Base-by-base conservation (phyloP, 2,888 invertebrate genomes). In the Cosmia pyralina region DNA sequence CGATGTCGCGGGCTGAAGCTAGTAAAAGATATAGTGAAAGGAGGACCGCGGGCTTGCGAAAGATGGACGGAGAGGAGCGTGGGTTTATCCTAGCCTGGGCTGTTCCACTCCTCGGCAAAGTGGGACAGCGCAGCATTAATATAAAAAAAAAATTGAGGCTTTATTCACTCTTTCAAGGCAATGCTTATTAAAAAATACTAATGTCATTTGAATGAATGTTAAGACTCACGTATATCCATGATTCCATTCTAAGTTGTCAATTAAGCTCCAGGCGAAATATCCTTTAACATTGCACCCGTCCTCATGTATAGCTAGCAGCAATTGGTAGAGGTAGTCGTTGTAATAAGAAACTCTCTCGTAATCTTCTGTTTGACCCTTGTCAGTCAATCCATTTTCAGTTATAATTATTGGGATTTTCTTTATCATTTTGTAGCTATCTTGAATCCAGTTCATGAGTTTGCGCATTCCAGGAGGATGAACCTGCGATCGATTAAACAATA, bases 381-480 rank as follows among this genome's bases (percentile, higher is more conserved):
- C 96, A 75, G 94, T 92, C 53, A 94, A 91, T 6, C 96, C 96
- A 77, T 96, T 96, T 85, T 97, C 97, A 0, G 96, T 96, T 1
- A 97, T 89, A 70, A 95, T 92, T 1, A 96, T 93, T 63, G 94
- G 91, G 8, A 96, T 95, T 85, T 96, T 94, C 85, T 77, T 96
- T 52, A 79, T 1, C 10, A 65, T 72, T 48, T 96, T 96, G 88
- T 97, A 97, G 82, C 96, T 96, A 48, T 94, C 93, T 81, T 96
- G 96, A 58, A 97, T 95, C 96, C 97, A 97, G 88, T 97, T 97
- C 46, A 98, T 87, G 10, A 97, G 90, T 87, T 96, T 96, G 75
- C 97, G 95, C 89, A 98, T 96, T 48, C 97, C 97, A 85, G 96
- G 95, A 1, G 97, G 97, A 75, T 96, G 96, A 50, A 97, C 95